Percentiles rank a stretch among this genome's conserved stretches.
Conservation (phyloP, 2,113 vertebrate species). For the Pelodiscus sinensis region DNA sequence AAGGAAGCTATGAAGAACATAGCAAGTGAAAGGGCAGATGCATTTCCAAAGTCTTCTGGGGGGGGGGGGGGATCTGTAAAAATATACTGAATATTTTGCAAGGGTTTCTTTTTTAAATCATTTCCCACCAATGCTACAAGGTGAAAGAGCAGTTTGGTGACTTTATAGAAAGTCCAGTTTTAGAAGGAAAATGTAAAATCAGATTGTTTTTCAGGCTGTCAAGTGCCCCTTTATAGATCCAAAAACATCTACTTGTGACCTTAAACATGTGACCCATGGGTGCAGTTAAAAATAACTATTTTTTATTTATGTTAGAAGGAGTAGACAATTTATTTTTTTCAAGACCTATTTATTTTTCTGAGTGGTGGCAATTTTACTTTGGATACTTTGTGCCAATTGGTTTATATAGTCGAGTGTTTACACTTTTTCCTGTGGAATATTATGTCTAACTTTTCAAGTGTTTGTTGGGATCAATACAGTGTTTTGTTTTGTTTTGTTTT, state of each 20-base stretch:
- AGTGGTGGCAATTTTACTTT: constrained; percentile 83
- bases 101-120: background rate
- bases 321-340: constrained; percentile 82
- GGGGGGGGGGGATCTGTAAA: background rate
- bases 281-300: constrained; percentile 86
- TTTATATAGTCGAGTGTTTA: constrained; percentile 86
- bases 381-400: constrained; percentile 84
- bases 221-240: constrained; percentile 91
- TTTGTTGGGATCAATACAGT: constrained; percentile 85
- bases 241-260: constrained; percentile 91
- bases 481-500: constrained; percentile 55
- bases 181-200: constrained; percentile 53
- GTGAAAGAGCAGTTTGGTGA: background rate
- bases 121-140: background rate
- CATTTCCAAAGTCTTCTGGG: background rate
- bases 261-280: constrained; percentile 86
- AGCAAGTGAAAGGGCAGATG: background rate
- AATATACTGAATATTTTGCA: background rate
- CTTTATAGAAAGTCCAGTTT: constrained; percentile 7
- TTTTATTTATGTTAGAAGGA: constrained; percentile 90
- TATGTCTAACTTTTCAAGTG: constrained; percentile 88
- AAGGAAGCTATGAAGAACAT: background rate
- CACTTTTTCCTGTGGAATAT: constrained; percentile 82
- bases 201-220: constrained; percentile 75
- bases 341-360: constrained; percentile 91